A percentile compares a stretch with the other conserved stretches of the same genome.
phyloP scores from a whole-genome alignment of 2,797 vertebrate species.

The Simalia tracyae region DNA sequence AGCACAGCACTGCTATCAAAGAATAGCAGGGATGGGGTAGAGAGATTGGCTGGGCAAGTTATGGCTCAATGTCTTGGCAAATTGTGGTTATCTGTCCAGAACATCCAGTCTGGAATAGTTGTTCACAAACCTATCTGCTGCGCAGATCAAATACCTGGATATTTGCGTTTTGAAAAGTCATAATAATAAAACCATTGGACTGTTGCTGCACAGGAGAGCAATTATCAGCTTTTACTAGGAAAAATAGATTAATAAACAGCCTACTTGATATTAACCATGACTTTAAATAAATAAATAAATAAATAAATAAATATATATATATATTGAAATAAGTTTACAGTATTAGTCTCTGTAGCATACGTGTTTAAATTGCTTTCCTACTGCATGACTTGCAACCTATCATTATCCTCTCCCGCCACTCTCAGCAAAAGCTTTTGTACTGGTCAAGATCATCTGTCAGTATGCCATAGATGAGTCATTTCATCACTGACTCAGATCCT shows the following conservation, averaged over 20 bases:
- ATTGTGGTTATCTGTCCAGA: not conserved
- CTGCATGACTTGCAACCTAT: not conserved
- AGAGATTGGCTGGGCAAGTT: not conserved
- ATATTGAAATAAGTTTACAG: not conserved
- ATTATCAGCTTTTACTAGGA: not conserved
- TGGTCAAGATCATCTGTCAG: slow-evolving; percentile 11
- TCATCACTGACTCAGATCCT: slow-evolving; percentile 18
- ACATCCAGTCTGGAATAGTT: not conserved
- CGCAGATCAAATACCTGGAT: not conserved
- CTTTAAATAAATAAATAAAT: not conserved
- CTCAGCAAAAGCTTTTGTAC: not conserved
- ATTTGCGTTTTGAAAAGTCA: not conserved
- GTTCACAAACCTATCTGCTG: not conserved
- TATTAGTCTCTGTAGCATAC: not conserved
- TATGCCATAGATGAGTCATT: slow-evolving; percentile 16
- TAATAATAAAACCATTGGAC: not conserved
- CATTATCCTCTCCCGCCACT: not conserved
- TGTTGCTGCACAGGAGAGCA: not conserved
- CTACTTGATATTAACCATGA: not conserved
- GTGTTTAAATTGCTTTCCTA: not conserved
- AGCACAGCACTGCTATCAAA: not conserved
- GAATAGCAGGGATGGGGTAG: not conserved
- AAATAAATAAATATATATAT: too few species aligned
- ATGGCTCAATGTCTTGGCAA: not conserved
- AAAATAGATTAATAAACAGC: not conserved